A percentile compares a stretch with the other conserved stretches of the same genome.
phyloP scores from a whole-genome alignment of 2,113 vertebrate genomes.

The human region GRCh38 chrX:129520501-129521000 shows the following conservation, averaged over 20 bases:
- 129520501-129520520: neutral
- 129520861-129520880: neutral
- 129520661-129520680: neutral
- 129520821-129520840: conserved; percentile 18
- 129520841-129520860: neutral
- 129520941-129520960: no score
- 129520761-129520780: neutral
- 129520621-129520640: neutral
- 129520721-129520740: conserved; percentile 13
- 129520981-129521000: no score
- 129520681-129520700: neutral
- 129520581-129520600: neutral
- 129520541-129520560: neutral
- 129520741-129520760: neutral
- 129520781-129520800: conserved; percentile 11
- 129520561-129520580: conserved; percentile 4
- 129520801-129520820: neutral
- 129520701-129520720: neutral
- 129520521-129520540: neutral
- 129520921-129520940: no score
- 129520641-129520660: neutral
- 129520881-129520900: no score
- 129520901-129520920: no score
- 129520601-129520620: neutral
- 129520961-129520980: no score